Conservation (phyloP, 2,888 invertebrate species). For the Eumacrocentrus americanus region DNA sequence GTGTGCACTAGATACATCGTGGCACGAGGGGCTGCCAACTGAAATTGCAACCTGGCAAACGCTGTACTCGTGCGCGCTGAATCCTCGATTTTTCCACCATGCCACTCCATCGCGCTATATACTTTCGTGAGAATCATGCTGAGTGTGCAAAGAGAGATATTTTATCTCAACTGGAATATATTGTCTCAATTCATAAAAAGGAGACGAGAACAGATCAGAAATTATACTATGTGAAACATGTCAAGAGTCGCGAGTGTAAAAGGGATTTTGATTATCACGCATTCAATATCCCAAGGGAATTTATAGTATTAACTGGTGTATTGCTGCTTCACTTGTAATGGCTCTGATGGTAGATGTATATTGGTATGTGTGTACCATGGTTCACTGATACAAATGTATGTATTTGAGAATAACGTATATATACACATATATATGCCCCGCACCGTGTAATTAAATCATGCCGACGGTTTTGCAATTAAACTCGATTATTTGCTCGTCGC, state of each 20-base stretch:
- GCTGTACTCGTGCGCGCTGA: background rate
- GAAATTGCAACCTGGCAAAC: background rate
- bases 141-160: conserved; percentile 1
- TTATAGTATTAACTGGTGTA: background rate
- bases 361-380: conserved; percentile 1
- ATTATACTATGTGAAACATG: background rate
- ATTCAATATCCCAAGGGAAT: conserved; percentile 12
- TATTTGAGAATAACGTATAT: conserved; percentile 30
- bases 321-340: conserved; percentile 20
- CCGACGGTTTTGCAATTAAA: conserved; percentile 62
- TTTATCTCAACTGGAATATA: conserved; percentile 1
- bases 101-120: background rate
- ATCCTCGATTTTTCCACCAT: background rate
- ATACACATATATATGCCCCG: conserved; percentile 38
- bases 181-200: no score
- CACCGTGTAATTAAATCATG: conserved; percentile 61
- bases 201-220: no score
- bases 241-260: background rate
- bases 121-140: background rate
- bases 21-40: background rate
- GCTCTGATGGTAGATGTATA: conserved; percentile 15
- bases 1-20: conserved; percentile 1
- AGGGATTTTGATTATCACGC: conserved; percentile 5
- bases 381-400: conserved; percentile 12
- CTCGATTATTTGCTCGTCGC: conserved; percentile 62